A percentile compares a stretch with the other conserved stretches of the same genome.
phyloP scores from a whole-genome alignment of 2,888 invertebrate species.

The Boloria selene region DNA sequence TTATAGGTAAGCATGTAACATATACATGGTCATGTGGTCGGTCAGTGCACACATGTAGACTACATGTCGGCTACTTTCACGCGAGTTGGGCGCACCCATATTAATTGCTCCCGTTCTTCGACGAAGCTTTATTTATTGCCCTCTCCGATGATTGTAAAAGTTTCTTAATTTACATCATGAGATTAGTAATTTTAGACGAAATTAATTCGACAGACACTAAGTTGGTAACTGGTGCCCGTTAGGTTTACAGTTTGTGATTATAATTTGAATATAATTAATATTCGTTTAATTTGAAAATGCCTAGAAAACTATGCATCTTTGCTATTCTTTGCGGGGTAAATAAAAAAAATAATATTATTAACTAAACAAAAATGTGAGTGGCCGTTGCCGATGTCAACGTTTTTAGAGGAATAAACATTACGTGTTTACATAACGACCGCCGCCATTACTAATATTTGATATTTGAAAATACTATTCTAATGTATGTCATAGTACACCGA shows the following conservation, averaged over 20 bases:
- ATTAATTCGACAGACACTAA: constrained; percentile 51
- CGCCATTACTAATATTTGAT: constrained; percentile 79
- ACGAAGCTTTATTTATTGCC: constrained; percentile 80
- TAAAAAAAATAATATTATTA: constrained; percentile 78
- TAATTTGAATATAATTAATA: neutral
- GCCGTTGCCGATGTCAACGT: constrained; percentile 71
- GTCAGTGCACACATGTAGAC: constrained; percentile 62
- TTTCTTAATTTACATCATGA: constrained; percentile 14
- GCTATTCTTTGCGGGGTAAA: constrained; percentile 66
- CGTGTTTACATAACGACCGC: constrained; percentile 77
- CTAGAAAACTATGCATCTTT: constrained; percentile 58
- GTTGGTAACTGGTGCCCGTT: constrained; percentile 16
- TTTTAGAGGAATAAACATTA: constrained; percentile 81
- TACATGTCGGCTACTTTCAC: constrained; percentile 74
- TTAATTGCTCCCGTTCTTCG: constrained; percentile 82
- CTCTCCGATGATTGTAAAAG: constrained; percentile 76
- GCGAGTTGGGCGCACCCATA: constrained; percentile 75
- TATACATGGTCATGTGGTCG: constrained; percentile 45
- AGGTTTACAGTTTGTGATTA: neutral
- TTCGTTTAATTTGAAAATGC: constrained; percentile 64
- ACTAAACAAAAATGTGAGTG: constrained; percentile 76
- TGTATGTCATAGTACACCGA: constrained; percentile 73
- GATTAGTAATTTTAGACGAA: constrained; percentile 23
- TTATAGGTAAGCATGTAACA: neutral
- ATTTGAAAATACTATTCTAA: constrained; percentile 81